Conservation (phyloP, 2,888 invertebrate genomes). For the Pogonocherus hispidulus region DNA sequence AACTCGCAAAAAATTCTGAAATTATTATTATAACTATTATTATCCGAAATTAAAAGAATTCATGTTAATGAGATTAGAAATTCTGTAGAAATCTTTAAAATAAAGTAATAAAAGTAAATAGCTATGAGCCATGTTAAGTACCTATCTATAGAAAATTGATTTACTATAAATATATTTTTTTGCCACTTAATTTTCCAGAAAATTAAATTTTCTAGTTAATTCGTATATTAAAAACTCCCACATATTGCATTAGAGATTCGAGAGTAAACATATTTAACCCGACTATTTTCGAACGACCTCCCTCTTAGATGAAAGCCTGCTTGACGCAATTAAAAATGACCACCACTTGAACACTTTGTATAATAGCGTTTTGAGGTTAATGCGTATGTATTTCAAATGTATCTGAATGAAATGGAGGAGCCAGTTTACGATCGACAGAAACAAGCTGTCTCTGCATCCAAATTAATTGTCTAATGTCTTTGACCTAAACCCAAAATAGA, state of each 20-base stretch:
- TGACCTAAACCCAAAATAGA: conserved; percentile 27
- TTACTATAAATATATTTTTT: no score
- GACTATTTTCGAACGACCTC: conserved; percentile 12
- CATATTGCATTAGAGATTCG: not conserved
- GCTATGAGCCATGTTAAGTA: no score
- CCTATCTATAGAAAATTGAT: no score
- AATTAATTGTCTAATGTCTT: conserved; percentile 6
- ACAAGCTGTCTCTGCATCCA: not conserved
- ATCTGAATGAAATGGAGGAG: not conserved
- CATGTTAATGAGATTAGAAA: no score
- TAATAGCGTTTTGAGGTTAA: not conserved
- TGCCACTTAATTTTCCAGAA: no score
- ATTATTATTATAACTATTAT: no score
- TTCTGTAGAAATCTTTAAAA: no score
- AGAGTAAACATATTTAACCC: conserved; percentile 1
- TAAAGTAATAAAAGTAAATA: no score
- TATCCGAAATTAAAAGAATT: no score
- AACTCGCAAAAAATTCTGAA: no score
- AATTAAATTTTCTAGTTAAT: no score
- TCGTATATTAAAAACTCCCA: no score
- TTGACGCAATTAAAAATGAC: not conserved
- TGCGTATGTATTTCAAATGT: not conserved
- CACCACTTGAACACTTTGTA: not conserved
- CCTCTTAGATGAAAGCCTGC: not conserved
- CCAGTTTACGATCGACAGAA: not conserved